Evolutionary conservation across 2,797 vertebrate species (phyloP).

Genomic region (Muraenolepis orangiensis): DNA sequence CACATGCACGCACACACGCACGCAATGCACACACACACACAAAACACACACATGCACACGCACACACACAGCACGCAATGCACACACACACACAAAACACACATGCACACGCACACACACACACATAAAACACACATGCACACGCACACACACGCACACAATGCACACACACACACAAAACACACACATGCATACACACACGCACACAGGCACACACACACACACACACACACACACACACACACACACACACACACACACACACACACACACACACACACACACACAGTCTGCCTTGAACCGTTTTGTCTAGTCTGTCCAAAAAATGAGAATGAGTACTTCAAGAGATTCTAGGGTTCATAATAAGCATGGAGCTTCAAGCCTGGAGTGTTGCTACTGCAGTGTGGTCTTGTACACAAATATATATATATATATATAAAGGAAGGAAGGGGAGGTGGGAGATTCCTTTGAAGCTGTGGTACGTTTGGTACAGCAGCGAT

Average conservation of each 20-base stretch:
- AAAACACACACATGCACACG: conserved; percentile 30
- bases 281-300: conserved; percentile 31
- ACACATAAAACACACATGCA: conserved; percentile 20
- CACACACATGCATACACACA: conserved; percentile 32
- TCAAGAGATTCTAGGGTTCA: conserved; percentile 25
- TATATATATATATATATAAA: too few species aligned
- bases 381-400: too few species aligned
- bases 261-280: conserved; percentile 32
- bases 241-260: conserved; percentile 29
- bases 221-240: conserved; percentile 27
- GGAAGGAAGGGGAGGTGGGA: conserved; percentile 19
- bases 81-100: conserved; percentile 29
- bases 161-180: conserved; percentile 30
- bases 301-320: conserved; percentile 42
- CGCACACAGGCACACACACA: conserved; percentile 33
- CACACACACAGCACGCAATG: conserved; percentile 29
- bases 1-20: too few species aligned
- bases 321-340: conserved; percentile 41
- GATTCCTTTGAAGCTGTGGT: conserved; percentile 56
- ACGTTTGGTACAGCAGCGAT: conserved; percentile 55
- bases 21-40: conserved; percentile 31
- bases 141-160: conserved; percentile 32
- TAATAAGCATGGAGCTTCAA: too few species aligned
- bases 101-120: conserved; percentile 30
- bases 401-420: too few species aligned